Percentiles rank a stretch among this genome's conserved stretches.
phyloP scores from a whole-genome alignment of 2,113 vertebrate species.

The Cynocephalus volans region DNA sequence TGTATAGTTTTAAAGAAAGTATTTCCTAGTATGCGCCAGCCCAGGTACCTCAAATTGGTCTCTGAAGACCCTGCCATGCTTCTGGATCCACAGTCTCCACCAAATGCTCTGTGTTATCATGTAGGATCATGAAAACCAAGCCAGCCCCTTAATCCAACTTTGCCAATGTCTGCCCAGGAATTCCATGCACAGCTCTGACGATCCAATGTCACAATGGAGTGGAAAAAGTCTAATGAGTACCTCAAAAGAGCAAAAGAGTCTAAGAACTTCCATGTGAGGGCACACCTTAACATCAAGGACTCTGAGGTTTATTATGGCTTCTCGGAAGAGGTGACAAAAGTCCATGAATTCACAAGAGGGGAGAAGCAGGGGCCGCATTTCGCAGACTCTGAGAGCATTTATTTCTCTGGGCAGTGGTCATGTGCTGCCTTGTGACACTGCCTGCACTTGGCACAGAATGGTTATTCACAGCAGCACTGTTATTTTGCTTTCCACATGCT shows the following conservation, averaged over 20 bases:
- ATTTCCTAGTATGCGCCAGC: neutral
- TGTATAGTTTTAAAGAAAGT: neutral
- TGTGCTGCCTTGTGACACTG: neutral
- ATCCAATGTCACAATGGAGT: too few relatives aligned
- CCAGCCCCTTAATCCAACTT: neutral
- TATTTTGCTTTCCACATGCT: neutral
- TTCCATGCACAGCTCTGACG: neutral
- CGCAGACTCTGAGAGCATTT: rapidly evolving
- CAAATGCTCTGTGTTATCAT: rapidly evolving
- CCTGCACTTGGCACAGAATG: neutral
- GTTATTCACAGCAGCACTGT: neutral
- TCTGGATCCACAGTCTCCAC: neutral
- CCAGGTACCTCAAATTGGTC: neutral
- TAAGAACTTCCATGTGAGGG: neutral
- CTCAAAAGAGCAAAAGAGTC: neutral
- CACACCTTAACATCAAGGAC: neutral
- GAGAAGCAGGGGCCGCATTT: neutral
- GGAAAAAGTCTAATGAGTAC: neutral
- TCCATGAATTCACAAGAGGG: neutral
- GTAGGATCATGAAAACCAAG: neutral
- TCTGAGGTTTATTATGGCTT: neutral
- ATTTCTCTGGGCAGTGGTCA: neutral
- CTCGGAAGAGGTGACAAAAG: neutral
- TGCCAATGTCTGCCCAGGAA: neutral
- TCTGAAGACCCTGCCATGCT: neutral